These are phyloP conservation scores for Diplodus sargus DNA, from an alignment of 2,797 vertebrate species.

Conservation along the genomic window DNA sequence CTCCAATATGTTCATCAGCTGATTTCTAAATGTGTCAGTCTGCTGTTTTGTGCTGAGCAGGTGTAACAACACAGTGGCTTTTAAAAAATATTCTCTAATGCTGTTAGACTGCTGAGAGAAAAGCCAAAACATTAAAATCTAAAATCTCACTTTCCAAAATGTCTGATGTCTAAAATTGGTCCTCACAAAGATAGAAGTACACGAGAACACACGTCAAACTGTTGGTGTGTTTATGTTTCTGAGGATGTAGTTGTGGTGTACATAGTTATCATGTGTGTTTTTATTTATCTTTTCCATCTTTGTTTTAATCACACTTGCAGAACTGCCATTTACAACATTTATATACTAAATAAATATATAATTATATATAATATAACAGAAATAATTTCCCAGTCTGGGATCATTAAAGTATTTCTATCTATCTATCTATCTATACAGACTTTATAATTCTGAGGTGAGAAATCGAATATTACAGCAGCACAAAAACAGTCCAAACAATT, in stretches of 20 bases:
- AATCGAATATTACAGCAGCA: neutral
- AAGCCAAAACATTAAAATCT: neutral
- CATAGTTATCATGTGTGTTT: neutral
- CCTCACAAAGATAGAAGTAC: conserved; percentile 16
- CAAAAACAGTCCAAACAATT: neutral
- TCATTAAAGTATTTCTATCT: too few species aligned
- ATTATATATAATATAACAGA: too few species aligned
- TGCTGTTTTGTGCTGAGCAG: neutral
- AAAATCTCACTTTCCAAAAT: too few species aligned
- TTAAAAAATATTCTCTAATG: neutral
- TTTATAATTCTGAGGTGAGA: neutral
- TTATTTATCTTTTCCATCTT: neutral
- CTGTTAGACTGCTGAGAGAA: neutral
- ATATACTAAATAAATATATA: too few species aligned
- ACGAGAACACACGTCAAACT: neutral
- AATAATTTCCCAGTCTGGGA: too few species aligned
- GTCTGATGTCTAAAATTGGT: neutral
- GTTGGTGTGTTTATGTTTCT: neutral
- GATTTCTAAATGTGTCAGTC: neutral
- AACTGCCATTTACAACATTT: too few species aligned
- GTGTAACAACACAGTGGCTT: neutral
- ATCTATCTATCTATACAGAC: too few species aligned
- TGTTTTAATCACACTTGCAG: neutral
- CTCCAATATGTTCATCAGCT: neutral
- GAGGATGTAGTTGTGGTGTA: too few species aligned